phyloP scores from a whole-genome alignment of 2,888 invertebrate genomes.

The Gymnocheta viridis region DNA sequence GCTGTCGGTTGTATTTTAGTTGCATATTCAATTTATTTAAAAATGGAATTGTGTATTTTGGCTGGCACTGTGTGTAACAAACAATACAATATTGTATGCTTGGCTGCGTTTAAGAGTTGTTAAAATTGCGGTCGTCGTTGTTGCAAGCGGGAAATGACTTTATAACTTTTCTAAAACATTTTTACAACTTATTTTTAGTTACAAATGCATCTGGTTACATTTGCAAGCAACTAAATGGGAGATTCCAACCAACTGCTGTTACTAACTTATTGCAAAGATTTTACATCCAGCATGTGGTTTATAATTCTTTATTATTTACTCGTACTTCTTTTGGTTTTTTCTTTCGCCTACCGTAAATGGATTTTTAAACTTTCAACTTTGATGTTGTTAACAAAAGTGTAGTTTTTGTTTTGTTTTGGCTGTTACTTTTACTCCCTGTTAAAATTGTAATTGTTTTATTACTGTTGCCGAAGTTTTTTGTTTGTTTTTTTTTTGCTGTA shows the following conservation, averaged over 20 bases:
- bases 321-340: background rate
- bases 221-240: slow-evolving; percentile 8
- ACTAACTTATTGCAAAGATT: slow-evolving; percentile 7
- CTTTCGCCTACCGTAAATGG: slow-evolving; percentile 2
- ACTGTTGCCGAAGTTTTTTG: background rate
- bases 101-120: slow-evolving; percentile 58
- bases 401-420: slow-evolving; percentile 45
- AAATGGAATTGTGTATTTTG: slow-evolving; percentile 3
- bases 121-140: slow-evolving; percentile 37
- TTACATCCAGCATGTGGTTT: slow-evolving; percentile 11
- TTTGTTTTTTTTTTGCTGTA: background rate
- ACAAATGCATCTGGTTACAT: slow-evolving; percentile 39
- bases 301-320: slow-evolving; percentile 32
- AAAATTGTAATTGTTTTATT: background rate
- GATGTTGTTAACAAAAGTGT: slow-evolving; percentile 49
- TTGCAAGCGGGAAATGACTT: slow-evolving; percentile 66
- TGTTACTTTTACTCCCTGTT: slow-evolving; percentile 32
- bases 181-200: slow-evolving; percentile 33
- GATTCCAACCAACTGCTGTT: slow-evolving; percentile 5
- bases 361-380: slow-evolving; percentile 59
- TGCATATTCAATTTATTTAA: slow-evolving; percentile 8
- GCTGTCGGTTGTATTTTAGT: background rate
- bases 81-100: slow-evolving; percentile 61
- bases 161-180: slow-evolving; percentile 62
- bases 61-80: slow-evolving; percentile 1